Base-by-base conservation (phyloP, 2,113 vertebrate species). In the Ornithorhynchus anatinus region DNA sequence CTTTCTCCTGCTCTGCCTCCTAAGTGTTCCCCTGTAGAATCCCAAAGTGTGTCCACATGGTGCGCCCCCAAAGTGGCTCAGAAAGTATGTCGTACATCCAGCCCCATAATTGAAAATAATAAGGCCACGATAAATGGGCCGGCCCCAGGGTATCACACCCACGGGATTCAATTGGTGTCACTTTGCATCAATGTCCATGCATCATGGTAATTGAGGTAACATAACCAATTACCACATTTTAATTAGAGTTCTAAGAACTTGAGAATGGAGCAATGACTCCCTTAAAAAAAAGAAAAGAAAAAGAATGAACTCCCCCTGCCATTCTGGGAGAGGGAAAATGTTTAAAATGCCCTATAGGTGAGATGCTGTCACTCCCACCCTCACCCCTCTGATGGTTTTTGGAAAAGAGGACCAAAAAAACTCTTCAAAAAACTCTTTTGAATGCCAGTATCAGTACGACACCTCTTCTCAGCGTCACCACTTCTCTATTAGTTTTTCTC, bases 151-250 rank as follows among this genome's bases (percentile, higher is more conserved):
- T 91, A 90, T 90, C 92, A 92, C 84, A 91, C 91, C 91, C 92
- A 85, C 90, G 91, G 89, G 93, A 93, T 90, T 93, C 89, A 91
- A 91, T 90, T 91, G 91, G 86, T 92, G 93, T 93, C 90, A 67
- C 88, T 92, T 92, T 89, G 89, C 91, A 92, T 93, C 91, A 93
- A 86, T 92, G 92, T 93, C 92, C 90, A 87, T 91, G 92, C 88
- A 90, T 93, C 93, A 92, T 88, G 91, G 91, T 94, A 94, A 93
- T 92, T 94, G 93, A 93, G 91, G 93, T 92, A 94, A 93, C 92
- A 93, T 89, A 93, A 93, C 92, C 92, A 94, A 94, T 94, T 94
- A 94, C 91, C 91, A 88, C 93, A 87, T 94, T 94, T 93, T 94
- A 94, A 94, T 94, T 94, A 94, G 92, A 93, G 89, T 92, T 94